phyloP scores from a whole-genome alignment of 2,113 vertebrate genomes.

The Chlorodrepanis virens region DNA sequence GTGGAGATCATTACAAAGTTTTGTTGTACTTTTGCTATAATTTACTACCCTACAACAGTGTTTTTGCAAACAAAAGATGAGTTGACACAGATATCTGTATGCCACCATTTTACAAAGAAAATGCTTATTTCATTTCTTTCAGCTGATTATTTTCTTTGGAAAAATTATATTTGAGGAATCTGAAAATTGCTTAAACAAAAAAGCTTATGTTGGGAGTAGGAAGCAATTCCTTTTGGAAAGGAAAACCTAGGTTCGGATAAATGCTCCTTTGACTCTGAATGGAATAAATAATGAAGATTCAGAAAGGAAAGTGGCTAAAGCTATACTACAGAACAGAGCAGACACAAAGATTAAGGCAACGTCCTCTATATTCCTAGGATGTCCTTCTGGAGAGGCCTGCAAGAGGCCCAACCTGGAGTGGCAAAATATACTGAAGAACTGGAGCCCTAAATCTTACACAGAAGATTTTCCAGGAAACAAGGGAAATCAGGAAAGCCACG shows the following conservation, averaged over 20 bases:
- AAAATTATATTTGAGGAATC: neutral
- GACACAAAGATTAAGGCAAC: neutral
- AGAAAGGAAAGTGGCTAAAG: neutral
- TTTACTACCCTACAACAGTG: neutral
- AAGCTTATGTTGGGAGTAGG: neutral
- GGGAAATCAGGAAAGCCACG: accelerated
- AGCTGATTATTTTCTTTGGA: neutral
- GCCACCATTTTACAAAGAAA: neutral
- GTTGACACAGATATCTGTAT: neutral
- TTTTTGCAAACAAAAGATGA: neutral
- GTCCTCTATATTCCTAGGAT: neutral
- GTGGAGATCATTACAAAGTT: neutral
- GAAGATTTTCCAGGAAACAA: neutral
- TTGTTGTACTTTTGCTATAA: neutral
- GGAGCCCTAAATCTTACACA: neutral
- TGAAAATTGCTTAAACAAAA: neutral
- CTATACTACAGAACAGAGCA: neutral
- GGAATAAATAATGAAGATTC: neutral
- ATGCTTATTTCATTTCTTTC: neutral
- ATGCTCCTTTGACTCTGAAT: neutral
- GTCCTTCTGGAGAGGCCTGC: neutral
- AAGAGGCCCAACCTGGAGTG: neutral
- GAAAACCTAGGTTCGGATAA: neutral
- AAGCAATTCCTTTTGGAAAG: neutral
- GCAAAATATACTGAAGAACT: neutral